Evolutionary conservation across 1,140 invertebrate species (phyloP).

Genomic region (Parapsyche elsis): DNA sequence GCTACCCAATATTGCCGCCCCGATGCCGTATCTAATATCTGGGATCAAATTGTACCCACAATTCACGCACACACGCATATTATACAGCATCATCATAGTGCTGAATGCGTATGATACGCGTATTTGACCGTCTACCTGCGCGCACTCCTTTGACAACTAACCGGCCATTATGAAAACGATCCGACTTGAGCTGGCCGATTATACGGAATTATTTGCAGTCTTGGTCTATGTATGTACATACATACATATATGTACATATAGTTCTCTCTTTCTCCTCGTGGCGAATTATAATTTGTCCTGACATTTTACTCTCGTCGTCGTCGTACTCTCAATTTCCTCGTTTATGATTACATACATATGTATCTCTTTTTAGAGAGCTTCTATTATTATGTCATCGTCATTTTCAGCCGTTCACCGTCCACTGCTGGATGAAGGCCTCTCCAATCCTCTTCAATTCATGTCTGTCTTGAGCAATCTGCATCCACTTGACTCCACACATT

Average conservation of each 20-base stretch:
- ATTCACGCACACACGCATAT: neutral
- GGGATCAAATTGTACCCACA: slow-evolving; percentile 22
- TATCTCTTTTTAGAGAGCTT: too few relatives aligned
- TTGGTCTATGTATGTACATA: neutral
- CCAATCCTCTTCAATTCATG: too few relatives aligned
- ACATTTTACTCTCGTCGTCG: neutral
- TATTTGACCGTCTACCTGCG: neutral
- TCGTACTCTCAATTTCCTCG: neutral
- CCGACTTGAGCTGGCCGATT: slow-evolving; percentile 10
- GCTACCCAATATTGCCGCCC: slow-evolving; percentile 22
- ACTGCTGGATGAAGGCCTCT: too few relatives aligned
- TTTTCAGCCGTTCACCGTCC: too few relatives aligned
- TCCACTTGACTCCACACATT: too few relatives aligned
- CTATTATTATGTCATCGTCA: too few relatives aligned
- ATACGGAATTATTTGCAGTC: slow-evolving; percentile 30
- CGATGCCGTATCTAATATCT: slow-evolving; percentile 7
- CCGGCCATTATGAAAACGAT: slow-evolving; percentile 26
- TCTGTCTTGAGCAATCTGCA: too few relatives aligned
- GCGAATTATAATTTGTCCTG: slow-evolving; percentile 43
- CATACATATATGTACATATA: neutral
- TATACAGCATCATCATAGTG: neutral
- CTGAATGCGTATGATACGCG: slow-evolving; percentile 7
- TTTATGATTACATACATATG: too few relatives aligned
- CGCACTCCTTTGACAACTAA: neutral
- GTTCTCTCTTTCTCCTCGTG: neutral